phyloP scores from a whole-genome alignment of 2,797 vertebrate species.

The Alfaro cultratus region DNA sequence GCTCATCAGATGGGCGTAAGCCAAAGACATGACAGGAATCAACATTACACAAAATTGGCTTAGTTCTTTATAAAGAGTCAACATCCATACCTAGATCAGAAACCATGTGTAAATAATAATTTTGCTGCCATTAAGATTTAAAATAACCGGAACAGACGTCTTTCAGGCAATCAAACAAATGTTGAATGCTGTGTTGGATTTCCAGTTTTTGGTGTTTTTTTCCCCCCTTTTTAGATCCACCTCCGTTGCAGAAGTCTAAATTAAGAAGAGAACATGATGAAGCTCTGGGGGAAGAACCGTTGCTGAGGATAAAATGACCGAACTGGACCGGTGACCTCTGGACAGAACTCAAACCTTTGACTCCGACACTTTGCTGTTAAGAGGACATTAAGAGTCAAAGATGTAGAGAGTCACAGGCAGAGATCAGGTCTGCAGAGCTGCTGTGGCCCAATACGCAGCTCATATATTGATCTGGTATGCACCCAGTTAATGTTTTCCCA shows the following conservation, averaged over 20 bases:
- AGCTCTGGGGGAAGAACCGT: background rate
- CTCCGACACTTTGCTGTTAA: background rate
- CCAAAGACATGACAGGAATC: background rate
- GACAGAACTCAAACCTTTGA: background rate
- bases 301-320: background rate
- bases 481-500: background rate
- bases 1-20: background rate
- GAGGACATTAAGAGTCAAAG: background rate
- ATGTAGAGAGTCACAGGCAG: background rate
- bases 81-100: background rate
- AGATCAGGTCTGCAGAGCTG: background rate
- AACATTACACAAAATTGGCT: background rate
- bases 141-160: background rate
- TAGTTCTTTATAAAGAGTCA: background rate
- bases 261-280: background rate
- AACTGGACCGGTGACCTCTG: background rate
- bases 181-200: background rate
- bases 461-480: background rate
- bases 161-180: background rate
- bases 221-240: background rate
- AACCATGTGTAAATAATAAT: background rate
- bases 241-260: background rate
- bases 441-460: background rate
- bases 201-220: background rate
- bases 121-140: background rate